Base-by-base conservation (phyloP, 2,888 invertebrate species). In the Hydrotaea cyrtoneurina region DNA sequence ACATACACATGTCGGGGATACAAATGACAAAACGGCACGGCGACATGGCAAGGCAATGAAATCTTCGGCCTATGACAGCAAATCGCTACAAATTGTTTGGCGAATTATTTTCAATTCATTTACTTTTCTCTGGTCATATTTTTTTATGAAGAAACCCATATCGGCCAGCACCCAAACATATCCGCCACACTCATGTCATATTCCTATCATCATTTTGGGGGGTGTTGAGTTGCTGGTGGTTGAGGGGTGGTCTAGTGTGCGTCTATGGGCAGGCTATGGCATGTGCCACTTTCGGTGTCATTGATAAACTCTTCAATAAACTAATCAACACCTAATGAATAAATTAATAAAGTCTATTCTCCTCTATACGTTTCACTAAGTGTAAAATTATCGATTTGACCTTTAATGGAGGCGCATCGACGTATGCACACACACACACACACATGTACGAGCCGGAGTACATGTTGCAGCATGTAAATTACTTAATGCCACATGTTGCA, bases 81-180 rank as follows among this genome's bases (percentile, higher is more conserved):
- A 89, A 88, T 89, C 89, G 87, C 89, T 87, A 90, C 89, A 90
- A 90, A 88, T 90, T 90, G 89, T 90, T 88, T 89, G 89, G 88
- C 88, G 86, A 89, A 90, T 88, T 87, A 90, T 89, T 90, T 90
- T 89, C 15, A 31, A n/a, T 62, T 62, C 31, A 15, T 31, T 62
- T 36, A 21, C 0, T 23, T 46, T 46, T 39, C 36, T 64, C n/a
- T 59, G 66, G 36, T 36, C 36, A 64, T 13, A n/a, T n/a, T 31
- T 66, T 66, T 66, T 66, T 59, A 26, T 59, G 59, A 55, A 50
- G 13, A 50, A 50, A n/a, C 2, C 4, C 13, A 50, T 4, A n/a
- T 4, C 7, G 31, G 31, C 31, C 31, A 4, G 31, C n/a, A n/a
- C n/a, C 2, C 2, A 15, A 15, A 2, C 50, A 50, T 17, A 53